These are phyloP conservation scores for Engraulis encrasicolus DNA, from an alignment of 2,113 vertebrate species.

Conservation along the genomic window DNA sequence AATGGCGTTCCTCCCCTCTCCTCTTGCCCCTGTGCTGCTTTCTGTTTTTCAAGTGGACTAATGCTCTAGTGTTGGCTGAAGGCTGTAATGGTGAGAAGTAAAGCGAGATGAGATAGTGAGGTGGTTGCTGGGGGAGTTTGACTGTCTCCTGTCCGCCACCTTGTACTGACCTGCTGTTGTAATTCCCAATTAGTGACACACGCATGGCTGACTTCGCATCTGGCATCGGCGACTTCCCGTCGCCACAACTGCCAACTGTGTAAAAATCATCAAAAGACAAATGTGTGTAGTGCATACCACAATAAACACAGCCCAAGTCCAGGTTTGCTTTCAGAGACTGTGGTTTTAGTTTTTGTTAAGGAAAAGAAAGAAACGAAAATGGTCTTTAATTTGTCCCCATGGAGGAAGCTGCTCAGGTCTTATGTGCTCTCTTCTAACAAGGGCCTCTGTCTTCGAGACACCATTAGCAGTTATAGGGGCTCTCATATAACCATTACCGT, in stretches of 20 bases:
- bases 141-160: not conserved
- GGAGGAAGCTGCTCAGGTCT: not conserved
- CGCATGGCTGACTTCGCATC: conserved; percentile 52
- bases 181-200: conserved; percentile 66
- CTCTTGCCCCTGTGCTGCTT: not conserved
- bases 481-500: not conserved
- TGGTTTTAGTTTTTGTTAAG: not conserved
- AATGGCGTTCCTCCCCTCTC: too few relatives aligned
- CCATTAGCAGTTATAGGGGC: not conserved
- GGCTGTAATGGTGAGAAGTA: not conserved
- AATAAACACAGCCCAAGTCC: not conserved
- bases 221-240: conserved; percentile 33
- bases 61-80: not conserved
- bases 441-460: not conserved
- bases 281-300: not conserved
- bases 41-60: not conserved
- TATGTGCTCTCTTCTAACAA: not conserved
- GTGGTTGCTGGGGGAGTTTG: not conserved
- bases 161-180: conserved; percentile 27
- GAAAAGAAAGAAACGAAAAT: not conserved
- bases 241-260: conserved; percentile 4
- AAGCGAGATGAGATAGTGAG: not conserved
- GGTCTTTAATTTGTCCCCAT: conserved; percentile 2
- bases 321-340: not conserved
- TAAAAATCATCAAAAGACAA: too few relatives aligned